A percentile compares a stretch with the other conserved stretches of the same genome.
These are phyloP conservation scores for Geodia barretti DNA, from an alignment of 37 sponge, comb jelly and placozoan genomes.

Conservation along the genomic window DNA sequence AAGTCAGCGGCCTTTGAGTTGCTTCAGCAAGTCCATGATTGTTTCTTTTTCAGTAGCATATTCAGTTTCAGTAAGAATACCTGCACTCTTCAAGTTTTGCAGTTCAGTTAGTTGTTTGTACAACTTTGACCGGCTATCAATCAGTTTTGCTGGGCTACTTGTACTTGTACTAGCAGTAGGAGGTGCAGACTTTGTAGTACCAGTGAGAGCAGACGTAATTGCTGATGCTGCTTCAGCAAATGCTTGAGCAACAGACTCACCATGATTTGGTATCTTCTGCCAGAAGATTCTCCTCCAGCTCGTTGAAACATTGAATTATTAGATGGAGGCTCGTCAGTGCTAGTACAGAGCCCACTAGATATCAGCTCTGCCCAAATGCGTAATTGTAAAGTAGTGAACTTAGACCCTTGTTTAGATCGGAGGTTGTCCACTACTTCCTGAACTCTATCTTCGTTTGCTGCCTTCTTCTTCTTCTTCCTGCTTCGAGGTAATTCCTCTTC, in stretches of 20 bases:
- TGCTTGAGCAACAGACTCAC: background rate
- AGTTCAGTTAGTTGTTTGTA: conserved; percentile 25
- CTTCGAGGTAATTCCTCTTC: background rate
- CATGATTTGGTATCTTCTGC: background rate
- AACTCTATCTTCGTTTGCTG: background rate
- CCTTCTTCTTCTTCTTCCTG: background rate
- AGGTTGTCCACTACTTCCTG: background rate
- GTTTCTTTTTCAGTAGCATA: background rate
- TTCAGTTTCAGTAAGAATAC: background rate
- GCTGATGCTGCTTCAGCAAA: background rate
- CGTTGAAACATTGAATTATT: conserved; percentile 3
- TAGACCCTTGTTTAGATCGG: background rate
- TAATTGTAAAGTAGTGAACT: background rate
- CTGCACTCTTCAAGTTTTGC: background rate
- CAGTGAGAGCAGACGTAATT: background rate
- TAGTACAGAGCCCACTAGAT: background rate
- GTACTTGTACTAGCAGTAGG: background rate
- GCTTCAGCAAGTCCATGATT: background rate
- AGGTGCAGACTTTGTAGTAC: background rate
- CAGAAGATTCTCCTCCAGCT: background rate
- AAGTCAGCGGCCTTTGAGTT: background rate
- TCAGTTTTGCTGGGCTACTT: conserved; percentile 15
- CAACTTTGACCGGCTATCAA: conserved; percentile 21
- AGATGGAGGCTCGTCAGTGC: background rate
- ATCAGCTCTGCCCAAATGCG: conserved; percentile 19